Percentiles rank a stretch among this genome's conserved stretches.
Conservation (phyloP, 2,113 vertebrate species). For the Rhynchopsitta pachyrhyncha region DNA sequence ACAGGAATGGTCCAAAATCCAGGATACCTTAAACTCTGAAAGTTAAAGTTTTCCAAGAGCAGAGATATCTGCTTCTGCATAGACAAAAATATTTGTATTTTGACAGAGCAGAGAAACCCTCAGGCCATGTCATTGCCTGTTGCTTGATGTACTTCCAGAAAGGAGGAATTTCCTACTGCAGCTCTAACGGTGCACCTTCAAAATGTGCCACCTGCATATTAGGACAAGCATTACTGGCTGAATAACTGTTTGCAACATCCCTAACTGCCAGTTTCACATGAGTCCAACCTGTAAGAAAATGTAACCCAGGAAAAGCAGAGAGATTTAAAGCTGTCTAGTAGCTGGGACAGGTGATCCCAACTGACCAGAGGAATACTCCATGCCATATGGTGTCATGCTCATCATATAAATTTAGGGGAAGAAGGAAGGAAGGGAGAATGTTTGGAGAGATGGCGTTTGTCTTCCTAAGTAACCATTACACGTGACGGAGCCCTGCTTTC, state of each 20-base stretch:
- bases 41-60: neutral
- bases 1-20: neutral
- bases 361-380: neutral
- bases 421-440: neutral
- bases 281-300: neutral
- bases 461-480: neutral
- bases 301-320: neutral
- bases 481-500: neutral
- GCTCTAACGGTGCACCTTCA: neutral
- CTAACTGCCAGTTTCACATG: neutral
- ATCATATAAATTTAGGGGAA: neutral
- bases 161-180: neutral
- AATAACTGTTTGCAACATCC: neutral
- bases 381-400: neutral
- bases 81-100: no score
- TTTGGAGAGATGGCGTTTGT: neutral
- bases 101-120: neutral
- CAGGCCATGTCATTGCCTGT: no score
- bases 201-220: accelerated
- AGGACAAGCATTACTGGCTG: neutral
- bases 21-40: neutral
- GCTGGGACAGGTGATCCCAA: neutral
- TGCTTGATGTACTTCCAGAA: neutral
- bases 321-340: neutral
- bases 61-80: neutral